Evolutionary conservation across 2,113 vertebrate genomes (phyloP).

Genomic region (Lanius collurio): DNA sequence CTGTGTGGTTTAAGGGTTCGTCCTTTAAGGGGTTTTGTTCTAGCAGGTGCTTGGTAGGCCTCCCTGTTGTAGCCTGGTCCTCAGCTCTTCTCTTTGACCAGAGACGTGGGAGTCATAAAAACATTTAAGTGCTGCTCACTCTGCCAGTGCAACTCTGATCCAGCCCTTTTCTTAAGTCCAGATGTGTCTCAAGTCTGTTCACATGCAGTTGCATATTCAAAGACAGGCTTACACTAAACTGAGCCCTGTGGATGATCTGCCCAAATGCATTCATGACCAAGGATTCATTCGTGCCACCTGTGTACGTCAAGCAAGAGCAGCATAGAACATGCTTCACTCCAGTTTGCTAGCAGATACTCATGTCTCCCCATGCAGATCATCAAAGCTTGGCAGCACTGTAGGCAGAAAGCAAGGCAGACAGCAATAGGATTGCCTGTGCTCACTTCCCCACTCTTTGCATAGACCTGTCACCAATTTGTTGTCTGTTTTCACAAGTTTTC

Average conservation of each 20-base stretch:
- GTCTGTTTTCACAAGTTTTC: background rate
- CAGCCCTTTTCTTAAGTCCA: background rate
- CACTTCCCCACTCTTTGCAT: background rate
- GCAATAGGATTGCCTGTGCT: background rate
- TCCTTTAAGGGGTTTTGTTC: background rate
- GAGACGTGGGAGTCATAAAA: background rate
- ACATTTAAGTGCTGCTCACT: background rate
- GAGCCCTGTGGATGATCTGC: background rate
- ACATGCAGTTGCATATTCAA: background rate
- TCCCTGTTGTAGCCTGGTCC: background rate
- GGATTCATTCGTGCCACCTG: background rate
- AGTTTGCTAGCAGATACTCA: background rate
- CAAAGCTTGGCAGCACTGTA: background rate
- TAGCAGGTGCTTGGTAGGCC: background rate
- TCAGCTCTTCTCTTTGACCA: background rate
- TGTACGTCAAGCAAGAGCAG: background rate
- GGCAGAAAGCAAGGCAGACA: background rate
- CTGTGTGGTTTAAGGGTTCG: background rate
- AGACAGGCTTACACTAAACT: background rate
- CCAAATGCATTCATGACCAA: background rate
- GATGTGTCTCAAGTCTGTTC: background rate
- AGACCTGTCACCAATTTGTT: background rate
- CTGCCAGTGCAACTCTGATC: background rate
- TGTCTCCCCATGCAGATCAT: background rate
- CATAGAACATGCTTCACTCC: accelerated